Percentiles rank a stretch among this genome's conserved stretches.
phyloP scores from a whole-genome alignment of 2,113 vertebrate genomes.

The Rhineura floridana region DNA sequence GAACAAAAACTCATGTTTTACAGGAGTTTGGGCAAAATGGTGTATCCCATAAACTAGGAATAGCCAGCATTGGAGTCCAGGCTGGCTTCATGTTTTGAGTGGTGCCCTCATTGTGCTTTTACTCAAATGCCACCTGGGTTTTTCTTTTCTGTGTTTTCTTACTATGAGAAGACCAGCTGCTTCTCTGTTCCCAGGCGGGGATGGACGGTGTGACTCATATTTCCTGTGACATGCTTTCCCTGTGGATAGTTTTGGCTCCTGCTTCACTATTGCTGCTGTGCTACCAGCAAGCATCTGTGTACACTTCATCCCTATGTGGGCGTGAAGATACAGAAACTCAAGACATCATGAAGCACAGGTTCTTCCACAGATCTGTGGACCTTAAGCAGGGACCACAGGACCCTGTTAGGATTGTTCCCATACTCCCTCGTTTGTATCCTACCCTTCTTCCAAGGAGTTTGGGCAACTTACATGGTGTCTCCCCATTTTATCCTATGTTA shows the following conservation, averaged over 20 bases:
- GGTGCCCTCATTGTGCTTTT: neutral
- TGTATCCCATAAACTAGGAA: neutral
- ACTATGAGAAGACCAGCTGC: too few relatives aligned
- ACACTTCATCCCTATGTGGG: neutral
- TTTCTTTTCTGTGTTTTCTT: too few relatives aligned
- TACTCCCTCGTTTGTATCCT: neutral
- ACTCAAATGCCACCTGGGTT: neutral
- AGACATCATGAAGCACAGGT: neutral
- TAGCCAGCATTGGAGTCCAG: neutral
- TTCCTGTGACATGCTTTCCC: neutral
- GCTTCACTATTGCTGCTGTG: neutral
- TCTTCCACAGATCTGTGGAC: neutral
- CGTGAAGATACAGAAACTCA: neutral
- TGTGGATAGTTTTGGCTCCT: neutral
- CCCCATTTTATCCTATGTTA: neutral
- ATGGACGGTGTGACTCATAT: conserved; percentile 15
- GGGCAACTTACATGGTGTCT: neutral
- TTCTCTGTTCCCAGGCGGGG: neutral
- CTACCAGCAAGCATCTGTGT: neutral
- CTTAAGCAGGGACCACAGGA: neutral
- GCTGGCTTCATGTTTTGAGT: neutral
- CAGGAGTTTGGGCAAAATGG: neutral
- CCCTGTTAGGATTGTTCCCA: neutral
- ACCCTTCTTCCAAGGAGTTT: neutral
- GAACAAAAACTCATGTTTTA: neutral